Evolutionary conservation across 2,113 vertebrate species (phyloP).

Genomic region (Hydrolagus affinis): DNA sequence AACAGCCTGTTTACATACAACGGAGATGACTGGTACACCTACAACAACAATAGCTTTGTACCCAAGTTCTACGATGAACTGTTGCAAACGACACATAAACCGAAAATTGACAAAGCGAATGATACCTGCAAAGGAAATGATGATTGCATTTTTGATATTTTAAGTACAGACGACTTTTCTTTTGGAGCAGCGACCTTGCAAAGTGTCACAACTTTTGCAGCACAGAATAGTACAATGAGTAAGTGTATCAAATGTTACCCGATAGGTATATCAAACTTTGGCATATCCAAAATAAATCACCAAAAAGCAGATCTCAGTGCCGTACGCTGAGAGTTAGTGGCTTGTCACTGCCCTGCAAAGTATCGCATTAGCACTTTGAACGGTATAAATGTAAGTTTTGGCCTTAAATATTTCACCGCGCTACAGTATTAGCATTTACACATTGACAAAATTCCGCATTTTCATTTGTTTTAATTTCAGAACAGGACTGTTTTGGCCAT

Average conservation of each 20-base stretch:
- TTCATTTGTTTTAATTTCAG: background rate
- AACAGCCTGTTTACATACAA: slow-evolving; percentile 37
- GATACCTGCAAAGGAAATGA: slow-evolving; percentile 36
- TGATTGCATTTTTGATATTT: slow-evolving; percentile 39
- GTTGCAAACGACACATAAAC: slow-evolving; percentile 8
- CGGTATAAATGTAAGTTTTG: no score
- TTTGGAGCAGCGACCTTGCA: slow-evolving; percentile 34
- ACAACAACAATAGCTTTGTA: slow-evolving; percentile 39
- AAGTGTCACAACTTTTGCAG: background rate
- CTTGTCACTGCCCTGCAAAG: no score
- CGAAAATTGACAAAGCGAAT: slow-evolving; percentile 32
- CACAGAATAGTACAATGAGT: slow-evolving; percentile 37
- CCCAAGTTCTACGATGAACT: slow-evolving; percentile 38
- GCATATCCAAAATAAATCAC: no score
- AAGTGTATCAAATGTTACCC: background rate
- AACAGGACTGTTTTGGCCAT: background rate
- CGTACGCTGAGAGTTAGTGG: no score
- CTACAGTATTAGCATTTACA: no score
- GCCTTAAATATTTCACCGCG: no score
- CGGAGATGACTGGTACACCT: slow-evolving; percentile 37
- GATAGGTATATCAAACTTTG: no score
- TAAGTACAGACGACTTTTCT: slow-evolving; percentile 35
- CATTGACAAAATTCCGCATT: no score
- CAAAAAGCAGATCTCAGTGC: no score
- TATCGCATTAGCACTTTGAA: no score